Base-by-base conservation (phyloP, 2,888 invertebrate genomes). In the Pyrochroa serraticornis region DNA sequence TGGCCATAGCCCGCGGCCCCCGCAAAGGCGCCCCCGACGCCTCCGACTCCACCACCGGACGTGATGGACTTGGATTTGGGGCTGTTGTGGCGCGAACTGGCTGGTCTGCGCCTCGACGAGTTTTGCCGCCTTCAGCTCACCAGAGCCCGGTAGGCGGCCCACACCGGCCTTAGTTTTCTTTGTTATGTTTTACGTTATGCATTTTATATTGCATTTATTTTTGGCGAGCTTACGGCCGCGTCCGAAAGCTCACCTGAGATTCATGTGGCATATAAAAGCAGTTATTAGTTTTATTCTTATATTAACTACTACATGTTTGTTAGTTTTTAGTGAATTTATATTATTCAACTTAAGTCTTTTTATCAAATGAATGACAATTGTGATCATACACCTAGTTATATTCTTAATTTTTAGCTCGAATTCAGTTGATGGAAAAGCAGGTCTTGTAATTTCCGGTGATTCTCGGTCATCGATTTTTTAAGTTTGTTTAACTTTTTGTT, bases 1-100 rank as follows among this genome's bases (percentile, higher is more conserved):
- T 90, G 91, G 90, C 92, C 92, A 89, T 93, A 92, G 92, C 92
- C 88, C 85, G 82, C 87, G 85, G 89, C 77, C 75, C 75, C 77
- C 85, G 85, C 74, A 70, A 69, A 71, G 66, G 64, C 68, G 48
- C 69, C 70, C 47, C 68, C 72, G 35, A 59, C 71, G 63, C 71
- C 70, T 32, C 67, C 68, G 38, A 57, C 68, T n/a, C 71, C 72
- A 9, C 60, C 74, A 49, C 70, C 71, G 14, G 73, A 77, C 45
- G 70, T 74, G 37, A 68, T 75, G 67, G 79, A 78, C 60, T 67
- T 79, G 64, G 80, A 80, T 68, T 66, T 79, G 64, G 80, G 80
- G 36, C 65, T 80, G 68, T 64, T 80, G 68, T 80, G 80, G 80
- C 77, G 79, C 65, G 80, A 80, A 63, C 68, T 80, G 71, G 80